Evolutionary conservation across 2,113 vertebrate genomes (phyloP).

Genomic region (Crotalus horridus): DNA sequence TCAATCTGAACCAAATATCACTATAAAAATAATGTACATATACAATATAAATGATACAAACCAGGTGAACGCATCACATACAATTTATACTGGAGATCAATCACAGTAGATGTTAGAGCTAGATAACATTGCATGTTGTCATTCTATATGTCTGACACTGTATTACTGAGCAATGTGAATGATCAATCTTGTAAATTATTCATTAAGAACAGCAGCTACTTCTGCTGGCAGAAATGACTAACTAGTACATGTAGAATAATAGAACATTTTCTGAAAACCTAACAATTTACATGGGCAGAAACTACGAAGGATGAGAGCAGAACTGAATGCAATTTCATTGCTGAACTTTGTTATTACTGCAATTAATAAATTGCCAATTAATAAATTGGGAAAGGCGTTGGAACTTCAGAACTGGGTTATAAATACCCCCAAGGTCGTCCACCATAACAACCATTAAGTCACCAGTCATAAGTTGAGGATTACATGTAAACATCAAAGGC

Average conservation of each 20-base stretch:
- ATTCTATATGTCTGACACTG: background rate
- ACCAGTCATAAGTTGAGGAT: background rate
- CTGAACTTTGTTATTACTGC: background rate
- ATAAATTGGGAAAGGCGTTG: background rate
- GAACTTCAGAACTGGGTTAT: background rate
- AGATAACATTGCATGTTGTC: background rate
- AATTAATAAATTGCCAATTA: background rate
- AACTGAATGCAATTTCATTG: background rate
- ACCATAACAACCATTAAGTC: background rate
- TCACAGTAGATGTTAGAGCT: background rate
- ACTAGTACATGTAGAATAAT: background rate
- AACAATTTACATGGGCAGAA: background rate
- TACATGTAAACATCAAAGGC: background rate
- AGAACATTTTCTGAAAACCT: background rate
- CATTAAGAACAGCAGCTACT: background rate
- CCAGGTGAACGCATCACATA: background rate
- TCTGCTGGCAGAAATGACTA: background rate
- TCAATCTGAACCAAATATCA: background rate
- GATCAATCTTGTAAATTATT: background rate
- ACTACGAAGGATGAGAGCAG: background rate
- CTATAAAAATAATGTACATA: background rate
- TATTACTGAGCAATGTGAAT: background rate
- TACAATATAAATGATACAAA: background rate
- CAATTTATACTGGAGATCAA: background rate
- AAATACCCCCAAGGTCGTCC: background rate